phyloP scores from a whole-genome alignment of 2,888 invertebrate species.

The Parelbella ahira region DNA sequence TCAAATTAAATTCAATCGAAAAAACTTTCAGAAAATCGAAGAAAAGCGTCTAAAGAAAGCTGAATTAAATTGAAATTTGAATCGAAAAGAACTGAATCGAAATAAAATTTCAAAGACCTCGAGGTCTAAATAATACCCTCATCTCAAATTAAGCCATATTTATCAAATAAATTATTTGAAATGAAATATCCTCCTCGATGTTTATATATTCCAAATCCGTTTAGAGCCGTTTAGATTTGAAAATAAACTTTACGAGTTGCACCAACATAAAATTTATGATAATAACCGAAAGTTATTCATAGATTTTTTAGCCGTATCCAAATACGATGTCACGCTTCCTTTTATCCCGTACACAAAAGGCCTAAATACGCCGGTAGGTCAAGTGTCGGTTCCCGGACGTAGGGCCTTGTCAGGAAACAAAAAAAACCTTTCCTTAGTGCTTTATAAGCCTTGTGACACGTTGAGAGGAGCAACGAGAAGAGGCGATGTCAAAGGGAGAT shows the following conservation, averaged over 20 bases:
- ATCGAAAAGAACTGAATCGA: too few relatives aligned
- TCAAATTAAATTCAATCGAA: too few relatives aligned
- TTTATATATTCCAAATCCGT: conserved; percentile 15
- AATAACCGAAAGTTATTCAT: conserved; percentile 55
- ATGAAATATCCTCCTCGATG: neutral
- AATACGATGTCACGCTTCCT: conserved; percentile 68
- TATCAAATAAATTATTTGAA: neutral
- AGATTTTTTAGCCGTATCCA: conserved; percentile 45
- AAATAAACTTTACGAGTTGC: conserved; percentile 21
- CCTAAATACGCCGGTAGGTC: conserved; percentile 73
- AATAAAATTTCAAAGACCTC: too few relatives aligned
- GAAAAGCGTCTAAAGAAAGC: too few relatives aligned
- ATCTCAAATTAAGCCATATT: too few relatives aligned
- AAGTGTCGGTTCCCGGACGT: conserved; percentile 76
- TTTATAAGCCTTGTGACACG: conserved; percentile 55
- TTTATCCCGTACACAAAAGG: conserved; percentile 68
- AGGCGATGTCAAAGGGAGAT: conserved; percentile 24
- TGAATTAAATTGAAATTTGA: too few relatives aligned
- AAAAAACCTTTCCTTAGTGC: conserved; percentile 54
- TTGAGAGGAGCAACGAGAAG: conserved; percentile 44
- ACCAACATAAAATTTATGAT: conserved; percentile 49
- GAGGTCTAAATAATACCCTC: too few relatives aligned
- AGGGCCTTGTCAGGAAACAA: conserved; percentile 56
- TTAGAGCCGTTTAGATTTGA: conserved; percentile 9
- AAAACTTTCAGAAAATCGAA: too few relatives aligned